phyloP scores from a whole-genome alignment of 2,113 vertebrate genomes.

The Corythornis cristatus region DNA sequence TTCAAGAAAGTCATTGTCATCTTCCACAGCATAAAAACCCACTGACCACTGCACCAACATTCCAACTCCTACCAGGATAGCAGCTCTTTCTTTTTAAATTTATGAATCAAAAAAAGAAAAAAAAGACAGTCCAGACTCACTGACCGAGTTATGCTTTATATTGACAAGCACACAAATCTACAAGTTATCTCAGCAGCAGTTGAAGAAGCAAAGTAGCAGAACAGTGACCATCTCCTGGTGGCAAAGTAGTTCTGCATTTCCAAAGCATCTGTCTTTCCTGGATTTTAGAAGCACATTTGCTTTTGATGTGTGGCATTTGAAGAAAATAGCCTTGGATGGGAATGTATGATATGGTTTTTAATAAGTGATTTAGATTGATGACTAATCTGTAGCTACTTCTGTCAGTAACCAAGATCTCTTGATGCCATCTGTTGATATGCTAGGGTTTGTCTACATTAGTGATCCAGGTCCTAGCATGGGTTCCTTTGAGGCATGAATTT shows the following conservation, averaged over 20 bases:
- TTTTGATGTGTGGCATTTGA: fast-evolving
- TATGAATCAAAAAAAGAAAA: neutral
- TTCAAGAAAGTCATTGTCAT: neutral
- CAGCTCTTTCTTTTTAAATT: neutral
- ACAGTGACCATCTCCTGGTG: constrained; percentile 12
- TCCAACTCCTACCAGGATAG: neutral
- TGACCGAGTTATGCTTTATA: neutral
- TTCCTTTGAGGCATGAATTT: neutral
- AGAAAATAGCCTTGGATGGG: neutral
- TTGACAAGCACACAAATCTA: neutral
- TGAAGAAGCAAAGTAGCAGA: neutral
- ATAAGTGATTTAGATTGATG: neutral
- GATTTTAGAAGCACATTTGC: neutral
- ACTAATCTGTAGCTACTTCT: neutral
- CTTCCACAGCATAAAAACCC: neutral
- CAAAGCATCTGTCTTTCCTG: neutral
- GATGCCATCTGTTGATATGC: neutral
- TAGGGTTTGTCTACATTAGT: neutral
- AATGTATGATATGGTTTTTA: neutral
- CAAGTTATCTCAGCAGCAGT: neutral
- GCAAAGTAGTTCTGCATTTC: neutral
- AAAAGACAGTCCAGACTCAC: neutral
- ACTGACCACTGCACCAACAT: neutral
- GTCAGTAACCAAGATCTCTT: neutral
- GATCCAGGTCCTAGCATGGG: neutral